phyloP scores from a whole-genome alignment of 2,797 vertebrate genomes.

The Moxostoma hubbsi region DNA sequence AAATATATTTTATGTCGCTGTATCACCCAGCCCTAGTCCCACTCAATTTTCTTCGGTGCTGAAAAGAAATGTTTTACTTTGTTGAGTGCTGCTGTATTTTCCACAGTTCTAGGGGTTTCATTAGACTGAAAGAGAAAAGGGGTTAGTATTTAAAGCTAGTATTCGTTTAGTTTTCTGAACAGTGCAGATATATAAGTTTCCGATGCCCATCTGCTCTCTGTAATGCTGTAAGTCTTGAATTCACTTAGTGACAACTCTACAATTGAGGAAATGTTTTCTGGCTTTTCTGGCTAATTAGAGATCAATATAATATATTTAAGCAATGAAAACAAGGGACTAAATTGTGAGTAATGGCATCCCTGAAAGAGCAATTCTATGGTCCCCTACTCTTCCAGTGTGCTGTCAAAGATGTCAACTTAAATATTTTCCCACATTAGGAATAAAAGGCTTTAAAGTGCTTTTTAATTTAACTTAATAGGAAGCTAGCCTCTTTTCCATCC shows the following conservation, averaged over 20 bases:
- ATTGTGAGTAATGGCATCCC: constrained; percentile 48
- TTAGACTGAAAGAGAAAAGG: not conserved
- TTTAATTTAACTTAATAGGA: constrained; percentile 28
- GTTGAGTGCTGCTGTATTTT: not conserved
- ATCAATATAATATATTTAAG: constrained; percentile 45
- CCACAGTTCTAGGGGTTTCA: not conserved
- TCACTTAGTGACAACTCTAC: constrained; percentile 68
- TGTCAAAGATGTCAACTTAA: constrained; percentile 28
- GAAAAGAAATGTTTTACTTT: not conserved
- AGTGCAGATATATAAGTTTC: constrained; percentile 30
- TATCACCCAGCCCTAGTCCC: too few relatives aligned
- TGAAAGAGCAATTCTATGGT: constrained; percentile 48
- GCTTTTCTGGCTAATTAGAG: constrained; percentile 57
- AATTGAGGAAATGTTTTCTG: constrained; percentile 66
- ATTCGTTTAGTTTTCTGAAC: not conserved
- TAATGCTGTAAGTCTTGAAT: constrained; percentile 57
- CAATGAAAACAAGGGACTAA: constrained; percentile 36
- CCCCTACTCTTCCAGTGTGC: constrained; percentile 55
- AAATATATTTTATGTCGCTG: too few relatives aligned
- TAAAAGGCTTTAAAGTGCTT: constrained; percentile 39
- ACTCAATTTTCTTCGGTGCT: not conserved
- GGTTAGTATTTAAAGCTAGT: not conserved
- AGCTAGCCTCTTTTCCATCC: constrained; percentile 25
- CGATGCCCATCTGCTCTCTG: constrained; percentile 56
- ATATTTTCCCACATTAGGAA: constrained; percentile 53